Conservation (phyloP, 2,797 vertebrate genomes). For the Acanthurus tractus region DNA sequence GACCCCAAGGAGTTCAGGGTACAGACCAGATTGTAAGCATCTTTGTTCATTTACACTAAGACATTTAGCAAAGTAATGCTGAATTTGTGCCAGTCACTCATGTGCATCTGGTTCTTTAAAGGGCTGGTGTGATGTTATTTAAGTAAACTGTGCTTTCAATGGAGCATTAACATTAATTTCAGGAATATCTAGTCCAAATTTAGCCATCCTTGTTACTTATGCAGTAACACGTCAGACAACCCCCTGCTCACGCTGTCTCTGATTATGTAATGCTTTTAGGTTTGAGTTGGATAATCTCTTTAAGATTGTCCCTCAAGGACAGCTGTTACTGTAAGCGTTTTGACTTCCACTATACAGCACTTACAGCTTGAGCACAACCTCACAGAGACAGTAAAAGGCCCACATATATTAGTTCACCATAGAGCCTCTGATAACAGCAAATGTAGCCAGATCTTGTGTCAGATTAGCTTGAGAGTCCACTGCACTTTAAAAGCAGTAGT, state of each 20-base stretch:
- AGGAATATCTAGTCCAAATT: slow-evolving; percentile 49
- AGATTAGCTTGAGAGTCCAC: not conserved
- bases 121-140: slow-evolving; percentile 22
- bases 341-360: slow-evolving; percentile 45
- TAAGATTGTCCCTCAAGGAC: slow-evolving; percentile 72
- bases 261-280: slow-evolving; percentile 84
- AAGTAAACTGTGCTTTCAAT: slow-evolving; percentile 35
- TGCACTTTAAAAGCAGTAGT: not conserved
- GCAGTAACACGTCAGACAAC: slow-evolving; percentile 41
- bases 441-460: slow-evolving; percentile 1
- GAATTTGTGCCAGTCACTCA: slow-evolving; percentile 17
- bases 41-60: not conserved
- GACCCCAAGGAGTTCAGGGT: slow-evolving; percentile 87
- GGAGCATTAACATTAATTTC: slow-evolving; percentile 64
- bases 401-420: slow-evolving; percentile 5
- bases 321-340: slow-evolving; percentile 69
- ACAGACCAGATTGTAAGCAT: slow-evolving; percentile 89
- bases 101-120: slow-evolving; percentile 20
- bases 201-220: slow-evolving; percentile 48
- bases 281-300: slow-evolving; percentile 81
- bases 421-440: slow-evolving; percentile 2
- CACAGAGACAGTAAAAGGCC: slow-evolving; percentile 42
- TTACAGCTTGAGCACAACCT: slow-evolving; percentile 35
- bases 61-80: not conserved
- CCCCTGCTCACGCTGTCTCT: slow-evolving; percentile 45